Evolutionary conservation across 2,888 invertebrate species (phyloP).

Genomic region (Noctua comes): DNA sequence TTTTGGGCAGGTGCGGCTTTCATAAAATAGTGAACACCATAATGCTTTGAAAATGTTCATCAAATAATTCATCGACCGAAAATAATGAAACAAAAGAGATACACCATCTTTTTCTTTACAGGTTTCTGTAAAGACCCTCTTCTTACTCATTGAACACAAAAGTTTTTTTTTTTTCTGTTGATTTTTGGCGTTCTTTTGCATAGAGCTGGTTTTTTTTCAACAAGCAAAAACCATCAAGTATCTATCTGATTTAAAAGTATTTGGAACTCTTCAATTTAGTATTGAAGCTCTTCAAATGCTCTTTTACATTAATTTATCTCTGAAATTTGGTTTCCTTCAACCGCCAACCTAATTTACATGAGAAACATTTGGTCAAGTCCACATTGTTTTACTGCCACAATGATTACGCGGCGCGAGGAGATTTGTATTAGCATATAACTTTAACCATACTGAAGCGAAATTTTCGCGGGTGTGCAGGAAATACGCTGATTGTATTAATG

Average conservation of each 20-base stretch:
- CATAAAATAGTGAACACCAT: not conserved
- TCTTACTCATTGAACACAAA: not conserved
- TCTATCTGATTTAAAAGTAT: not conserved
- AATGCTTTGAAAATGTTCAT: not conserved
- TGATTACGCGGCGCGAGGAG: not conserved
- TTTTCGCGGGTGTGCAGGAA: not conserved
- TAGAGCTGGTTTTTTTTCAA: not conserved
- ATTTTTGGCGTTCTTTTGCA: not conserved
- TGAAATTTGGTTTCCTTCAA: not conserved
- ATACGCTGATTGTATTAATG: not conserved
- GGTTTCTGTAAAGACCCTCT: not conserved
- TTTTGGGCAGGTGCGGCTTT: no score
- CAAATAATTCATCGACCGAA: not conserved
- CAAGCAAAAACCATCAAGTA: not conserved
- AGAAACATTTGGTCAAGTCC: not conserved
- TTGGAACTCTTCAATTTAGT: not conserved
- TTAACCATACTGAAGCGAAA: not conserved
- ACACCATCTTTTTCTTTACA: not conserved
- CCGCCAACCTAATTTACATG: not conserved
- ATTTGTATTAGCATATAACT: not conserved
- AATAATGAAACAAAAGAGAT: not conserved
- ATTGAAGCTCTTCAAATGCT: not conserved
- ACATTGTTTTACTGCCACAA: not conserved
- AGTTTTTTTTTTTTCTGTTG: not conserved
- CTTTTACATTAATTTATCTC: not conserved